Base-by-base conservation (phyloP, 2,888 invertebrate genomes). In the Brenthis ino region DNA sequence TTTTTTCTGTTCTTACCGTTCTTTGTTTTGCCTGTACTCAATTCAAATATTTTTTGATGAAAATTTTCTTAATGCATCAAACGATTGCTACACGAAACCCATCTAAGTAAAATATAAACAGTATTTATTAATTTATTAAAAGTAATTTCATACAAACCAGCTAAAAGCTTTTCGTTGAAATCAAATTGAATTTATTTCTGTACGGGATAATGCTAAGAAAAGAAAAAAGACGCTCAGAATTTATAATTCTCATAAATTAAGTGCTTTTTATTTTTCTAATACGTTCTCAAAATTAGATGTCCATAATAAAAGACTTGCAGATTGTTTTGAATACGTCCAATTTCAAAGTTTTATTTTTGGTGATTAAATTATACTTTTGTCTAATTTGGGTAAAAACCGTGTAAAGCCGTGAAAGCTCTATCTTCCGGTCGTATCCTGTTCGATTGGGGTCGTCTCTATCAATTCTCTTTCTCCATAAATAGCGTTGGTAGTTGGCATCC, bases 131-230 rank as follows among this genome's bases (percentile, higher is more conserved):
- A 70, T 72, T 72, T 66, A 65, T 68, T 70, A 68, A 70, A 70
- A 68, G 70, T 61, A 70, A 65, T 57, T 65, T 56, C 43, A 70
- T 54, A 53, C 64, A 69, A 72, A 71, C 57, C 66, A 63, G 68
- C 57, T 70, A 68, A 70, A 70, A 72, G 70, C 72, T 72, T 70
- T 70, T 65, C 68, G 61, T 70, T 54, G 37, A 64, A 70, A 72
- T 72, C 63, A 72, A 72, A 72, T 72, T 67, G 65, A 70, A 70
- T 70, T 68, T 63, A 65, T 72, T 64, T 63, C 65, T 57, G 51
- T 56, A 65, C 24, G 51, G 65, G 65, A 67, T 72, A 68, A 68
- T 57, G 63, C 24, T 55, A 43, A 20, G 53, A 55, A 54, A 57
- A 57, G 50, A 56, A 68, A 14, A 58, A 60, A 53, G 50, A 60